A percentile compares a stretch with the other conserved stretches of the same genome.
phyloP scores from a whole-genome alignment of 1,140 invertebrate genomes.

The Thaumatotibia leucotreta region DNA sequence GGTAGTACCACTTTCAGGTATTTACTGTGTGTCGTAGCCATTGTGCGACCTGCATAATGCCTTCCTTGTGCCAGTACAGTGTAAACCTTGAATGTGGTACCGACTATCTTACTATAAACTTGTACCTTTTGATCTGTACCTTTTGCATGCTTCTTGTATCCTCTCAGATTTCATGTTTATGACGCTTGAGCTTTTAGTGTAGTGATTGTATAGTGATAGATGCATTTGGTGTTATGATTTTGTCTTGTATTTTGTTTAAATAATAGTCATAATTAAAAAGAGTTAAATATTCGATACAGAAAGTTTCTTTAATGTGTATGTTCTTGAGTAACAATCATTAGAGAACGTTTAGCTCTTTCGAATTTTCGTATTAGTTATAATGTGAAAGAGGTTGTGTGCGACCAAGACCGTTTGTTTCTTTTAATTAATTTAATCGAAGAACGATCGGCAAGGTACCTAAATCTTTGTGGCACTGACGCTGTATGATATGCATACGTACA shows the following conservation, averaged over 20 bases:
- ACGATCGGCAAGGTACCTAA: too few species aligned
- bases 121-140: slow-evolving; percentile 32
- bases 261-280: too few species aligned
- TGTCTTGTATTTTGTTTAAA: neutral
- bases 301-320: too few species aligned
- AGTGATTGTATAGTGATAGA: slow-evolving; percentile 25
- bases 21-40: slow-evolving; percentile 74
- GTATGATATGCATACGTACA: too few species aligned
- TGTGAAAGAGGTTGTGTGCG: too few species aligned
- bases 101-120: slow-evolving; percentile 30
- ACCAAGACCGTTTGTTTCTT: too few species aligned
- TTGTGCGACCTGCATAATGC: slow-evolving; percentile 74
- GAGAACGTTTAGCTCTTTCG: too few species aligned
- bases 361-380: too few species aligned
- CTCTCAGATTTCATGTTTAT: neutral
- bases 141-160: slow-evolving; percentile 14
- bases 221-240: neutral
- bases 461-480: too few species aligned
- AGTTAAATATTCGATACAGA: too few species aligned
- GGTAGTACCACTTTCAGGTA: slow-evolving; percentile 74
- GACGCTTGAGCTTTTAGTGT: slow-evolving; percentile 5
- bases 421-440: too few species aligned
- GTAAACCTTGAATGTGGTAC: slow-evolving; percentile 68
- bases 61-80: slow-evolving; percentile 57
- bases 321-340: too few species aligned